Conservation (phyloP, 2,888 invertebrate genomes). For the Polyommatus iphigenia region DNA sequence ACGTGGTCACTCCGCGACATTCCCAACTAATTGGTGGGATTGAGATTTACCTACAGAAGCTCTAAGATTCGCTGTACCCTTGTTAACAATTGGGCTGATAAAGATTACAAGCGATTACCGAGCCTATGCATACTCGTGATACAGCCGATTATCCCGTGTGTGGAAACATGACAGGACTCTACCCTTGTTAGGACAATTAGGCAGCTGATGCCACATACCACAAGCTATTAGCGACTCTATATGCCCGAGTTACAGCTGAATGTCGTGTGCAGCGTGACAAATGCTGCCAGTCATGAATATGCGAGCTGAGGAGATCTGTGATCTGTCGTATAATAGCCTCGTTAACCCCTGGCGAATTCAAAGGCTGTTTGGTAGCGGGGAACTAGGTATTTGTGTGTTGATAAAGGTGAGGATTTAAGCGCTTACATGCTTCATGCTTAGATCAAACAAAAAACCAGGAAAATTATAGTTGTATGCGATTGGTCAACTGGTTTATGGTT, state of each 20-base stretch:
- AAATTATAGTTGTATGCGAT: too few relatives aligned
- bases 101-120: neutral
- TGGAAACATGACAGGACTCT: neutral
- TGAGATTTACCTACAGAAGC: conserved; percentile 17
- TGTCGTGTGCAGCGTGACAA: neutral
- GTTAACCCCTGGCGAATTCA: conserved; percentile 1
- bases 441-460: too few relatives aligned
- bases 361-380: neutral
- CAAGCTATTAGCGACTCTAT: neutral
- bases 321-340: neutral
- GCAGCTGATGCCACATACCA: neutral
- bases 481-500: too few relatives aligned
- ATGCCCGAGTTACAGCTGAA: neutral
- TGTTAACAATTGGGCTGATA: neutral
- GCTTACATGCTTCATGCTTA: neutral
- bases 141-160: neutral
- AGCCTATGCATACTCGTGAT: neutral
- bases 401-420: neutral
- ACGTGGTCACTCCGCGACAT: neutral
- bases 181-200: conserved; percentile 5
- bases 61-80: neutral
- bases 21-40: conserved; percentile 23
- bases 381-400: neutral
- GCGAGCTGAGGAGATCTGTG: conserved; percentile 7
- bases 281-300: conserved; percentile 2